Percentiles rank a stretch among this genome's conserved stretches.
phyloP scores from a whole-genome alignment of 2,113 vertebrate species.

The Smithornis capensis region DNA sequence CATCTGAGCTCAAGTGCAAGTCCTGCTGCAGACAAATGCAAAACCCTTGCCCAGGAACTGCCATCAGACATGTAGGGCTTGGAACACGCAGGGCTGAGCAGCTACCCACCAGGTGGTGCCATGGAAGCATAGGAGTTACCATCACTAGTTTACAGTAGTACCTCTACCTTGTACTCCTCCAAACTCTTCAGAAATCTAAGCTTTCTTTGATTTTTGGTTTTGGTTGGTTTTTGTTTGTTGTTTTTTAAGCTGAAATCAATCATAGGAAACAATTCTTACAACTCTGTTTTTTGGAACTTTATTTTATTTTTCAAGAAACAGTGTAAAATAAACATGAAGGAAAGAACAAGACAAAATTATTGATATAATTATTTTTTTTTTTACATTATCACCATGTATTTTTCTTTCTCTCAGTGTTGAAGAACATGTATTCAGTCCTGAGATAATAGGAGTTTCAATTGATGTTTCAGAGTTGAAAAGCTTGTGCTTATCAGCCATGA shows the following conservation, averaged over 20 bases:
- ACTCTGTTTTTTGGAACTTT: not conserved
- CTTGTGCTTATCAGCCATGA: not conserved
- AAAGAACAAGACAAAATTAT: not conserved
- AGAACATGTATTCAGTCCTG: not conserved
- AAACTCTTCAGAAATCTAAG: not conserved
- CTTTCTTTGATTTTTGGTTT: not conserved
- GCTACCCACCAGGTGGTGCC: not conserved
- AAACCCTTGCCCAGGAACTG: not conserved
- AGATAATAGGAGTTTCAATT: not conserved
- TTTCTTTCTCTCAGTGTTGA: not conserved
- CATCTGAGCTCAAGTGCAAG: not conserved
- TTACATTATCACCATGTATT: not conserved
- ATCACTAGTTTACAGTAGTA: accelerated
- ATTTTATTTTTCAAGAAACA: not conserved
- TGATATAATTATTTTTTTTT: not conserved
- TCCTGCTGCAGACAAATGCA: not conserved
- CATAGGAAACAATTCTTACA: not conserved
- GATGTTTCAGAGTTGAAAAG: not conserved
- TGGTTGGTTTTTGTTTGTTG: not conserved
- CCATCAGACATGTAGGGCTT: accelerated
- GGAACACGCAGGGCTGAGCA: not conserved
- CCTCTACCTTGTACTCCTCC: not conserved
- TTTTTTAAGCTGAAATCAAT: not conserved
- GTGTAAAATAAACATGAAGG: not conserved
- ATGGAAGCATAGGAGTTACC: not conserved